A percentile compares a stretch with the other conserved stretches of the same genome.
Conservation (phyloP, 2,113 vertebrate species). For the Thunnus maccoyii region DNA sequence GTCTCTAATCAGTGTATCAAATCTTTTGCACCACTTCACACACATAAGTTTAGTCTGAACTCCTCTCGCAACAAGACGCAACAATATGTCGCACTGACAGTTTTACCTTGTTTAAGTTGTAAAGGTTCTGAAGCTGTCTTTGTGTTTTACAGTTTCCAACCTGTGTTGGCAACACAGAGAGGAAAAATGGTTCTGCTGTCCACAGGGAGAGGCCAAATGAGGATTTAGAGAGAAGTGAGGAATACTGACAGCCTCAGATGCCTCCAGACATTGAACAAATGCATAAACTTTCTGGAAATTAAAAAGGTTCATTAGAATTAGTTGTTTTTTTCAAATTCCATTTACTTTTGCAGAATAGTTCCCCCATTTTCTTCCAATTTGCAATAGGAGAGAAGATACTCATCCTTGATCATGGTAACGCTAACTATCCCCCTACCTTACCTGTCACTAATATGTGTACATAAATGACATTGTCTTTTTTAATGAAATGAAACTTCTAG, state of each 20-base stretch:
- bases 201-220: conserved; percentile 45
- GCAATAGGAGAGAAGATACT: background rate
- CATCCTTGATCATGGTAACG: background rate
- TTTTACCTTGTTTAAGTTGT: conserved; percentile 36
- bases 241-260: conserved; percentile 36
- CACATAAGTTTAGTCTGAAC: conserved; percentile 24
- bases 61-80: conserved; percentile 11
- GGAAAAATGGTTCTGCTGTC: conserved; percentile 31
- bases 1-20: conserved; percentile 51
- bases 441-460: background rate
- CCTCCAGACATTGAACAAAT: conserved; percentile 15
- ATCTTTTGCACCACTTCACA: conserved; percentile 34
- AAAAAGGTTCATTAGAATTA: background rate
- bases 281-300: conserved; percentile 23
- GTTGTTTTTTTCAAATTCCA: background rate
- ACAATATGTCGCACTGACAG: background rate
- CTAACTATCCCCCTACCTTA: too few species aligned
- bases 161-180: background rate
- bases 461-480: background rate
- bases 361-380: background rate
- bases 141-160: conserved; percentile 41
- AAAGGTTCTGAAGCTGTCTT: conserved; percentile 36
- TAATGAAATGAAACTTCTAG: background rate
- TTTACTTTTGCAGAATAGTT: background rate
- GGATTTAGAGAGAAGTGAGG: conserved; percentile 37